A percentile compares a stretch with the other conserved stretches of the same genome.
phyloP scores from a whole-genome alignment of 2,797 vertebrate species.

The Mastacembelus armatus region DNA sequence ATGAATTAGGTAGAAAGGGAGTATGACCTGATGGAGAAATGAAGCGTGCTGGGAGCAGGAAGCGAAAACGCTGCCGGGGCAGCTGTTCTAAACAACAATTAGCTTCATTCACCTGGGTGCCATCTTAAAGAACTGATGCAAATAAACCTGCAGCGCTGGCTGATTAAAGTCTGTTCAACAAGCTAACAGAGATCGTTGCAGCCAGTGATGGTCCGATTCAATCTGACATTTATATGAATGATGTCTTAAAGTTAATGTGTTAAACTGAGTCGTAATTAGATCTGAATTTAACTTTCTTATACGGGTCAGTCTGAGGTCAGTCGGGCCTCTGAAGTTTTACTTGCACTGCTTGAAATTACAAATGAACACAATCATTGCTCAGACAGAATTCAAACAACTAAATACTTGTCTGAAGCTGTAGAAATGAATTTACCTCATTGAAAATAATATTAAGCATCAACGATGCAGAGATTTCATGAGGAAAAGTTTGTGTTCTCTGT shows the following conservation, averaged over 20 bases:
- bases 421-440: too few relatives aligned
- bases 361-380: not conserved
- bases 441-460: too few relatives aligned
- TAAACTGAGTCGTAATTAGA: conserved; percentile 30
- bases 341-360: conserved; percentile 6
- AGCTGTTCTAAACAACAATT: conserved; percentile 71
- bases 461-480: too few relatives aligned
- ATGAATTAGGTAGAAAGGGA: not conserved
- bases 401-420: too few relatives aligned
- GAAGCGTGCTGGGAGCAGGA: conserved; percentile 34
- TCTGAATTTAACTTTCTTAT: conserved; percentile 1
- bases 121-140: conserved; percentile 71
- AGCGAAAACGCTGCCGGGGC: conserved; percentile 32
- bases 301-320: conserved; percentile 49
- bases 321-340: not conserved
- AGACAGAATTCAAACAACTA: too few relatives aligned
- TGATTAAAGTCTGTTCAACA: conserved; percentile 77
- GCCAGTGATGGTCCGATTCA: conserved; percentile 44
- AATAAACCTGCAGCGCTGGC: conserved; percentile 72
- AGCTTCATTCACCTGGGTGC: conserved; percentile 72
- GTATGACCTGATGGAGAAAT: conserved; percentile 12
- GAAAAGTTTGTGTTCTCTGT: too few relatives aligned
- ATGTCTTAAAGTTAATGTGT: conserved; percentile 29
- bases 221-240: conserved; percentile 44
- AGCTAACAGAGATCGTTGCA: conserved; percentile 31